Base-by-base conservation (phyloP, 2,888 invertebrate species). In the Aspidiotus destructor region DNA sequence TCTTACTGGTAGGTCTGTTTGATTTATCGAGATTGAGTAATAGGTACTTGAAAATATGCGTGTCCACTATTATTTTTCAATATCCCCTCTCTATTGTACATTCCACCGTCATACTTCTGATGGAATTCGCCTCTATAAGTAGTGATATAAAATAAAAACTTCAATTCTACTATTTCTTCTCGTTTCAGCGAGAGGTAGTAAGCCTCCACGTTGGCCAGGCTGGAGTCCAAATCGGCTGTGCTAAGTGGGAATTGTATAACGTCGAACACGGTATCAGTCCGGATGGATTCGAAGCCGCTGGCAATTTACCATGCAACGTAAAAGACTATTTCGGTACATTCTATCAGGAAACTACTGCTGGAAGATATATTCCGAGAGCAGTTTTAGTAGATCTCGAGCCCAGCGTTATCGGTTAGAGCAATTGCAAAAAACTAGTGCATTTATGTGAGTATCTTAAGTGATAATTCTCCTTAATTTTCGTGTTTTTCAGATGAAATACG, bases 321-420 rank as follows among this genome's bases (percentile, higher is more conserved):
- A 74, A 74, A 48, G 74, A 75, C 71, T 73, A 73, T 54, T 83
- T 80, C 77, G 81, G 81, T 74, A 82, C 75, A 8, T 75, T 75
- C 72, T 76, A 75, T 73, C 73, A 73, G 52, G 83, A 84, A 75
- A 83, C 83, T 40, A 81, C 81, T 61, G 78, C 81, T 41, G 84
- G 83, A 41, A 84, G 84, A 73, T 83, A 83, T 73, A 82, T 83
- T 0, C 83, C 83, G 7, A 75, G 83, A 68, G 80, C 78, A 10
- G 80, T 83, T 13, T 83, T 83, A 75, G 82, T 84, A n/a, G 84
- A 84, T 73, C 76, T 84, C 70, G 84, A 84, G 75, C 84, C 84
- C 15, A 83, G 83, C 68, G 84, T 84, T 41, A 81, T 84, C 15
- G 82, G 80, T 80, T 72, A 73, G 78, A 57, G n/a, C 1, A 9